These are phyloP conservation scores for Gallinago nigripennis DNA, from an alignment of 2,797 vertebrate genomes.

Conservation along the genomic window DNA sequence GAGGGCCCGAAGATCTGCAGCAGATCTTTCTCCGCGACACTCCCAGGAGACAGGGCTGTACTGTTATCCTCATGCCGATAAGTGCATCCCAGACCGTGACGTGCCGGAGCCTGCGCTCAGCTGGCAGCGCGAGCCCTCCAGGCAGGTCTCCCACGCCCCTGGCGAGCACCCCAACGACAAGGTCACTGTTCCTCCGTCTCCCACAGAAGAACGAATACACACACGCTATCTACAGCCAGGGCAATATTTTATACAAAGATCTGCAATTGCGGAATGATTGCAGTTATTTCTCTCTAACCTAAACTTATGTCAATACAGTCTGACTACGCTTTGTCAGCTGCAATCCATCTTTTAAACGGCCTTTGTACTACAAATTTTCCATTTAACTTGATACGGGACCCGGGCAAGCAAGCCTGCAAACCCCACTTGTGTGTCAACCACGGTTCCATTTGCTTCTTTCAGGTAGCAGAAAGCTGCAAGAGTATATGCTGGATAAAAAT, in stretches of 20 bases:
- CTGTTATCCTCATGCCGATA: slow-evolving; percentile 14
- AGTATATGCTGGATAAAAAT: not conserved
- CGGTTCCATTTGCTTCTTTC: not conserved
- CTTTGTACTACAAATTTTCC: slow-evolving; percentile 23
- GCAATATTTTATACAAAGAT: slow-evolving; percentile 61
- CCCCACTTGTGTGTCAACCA: not conserved
- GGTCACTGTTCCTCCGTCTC: slow-evolving; percentile 52
- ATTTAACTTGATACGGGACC: not conserved
- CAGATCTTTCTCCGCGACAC: not conserved
- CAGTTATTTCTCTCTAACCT: slow-evolving; percentile 56
- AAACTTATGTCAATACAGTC: slow-evolving; percentile 64
- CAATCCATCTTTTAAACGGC: slow-evolving; percentile 57
- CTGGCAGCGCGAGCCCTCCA: slow-evolving; percentile 23
- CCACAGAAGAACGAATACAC: slow-evolving; percentile 36
- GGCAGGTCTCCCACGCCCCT: slow-evolving; percentile 63
- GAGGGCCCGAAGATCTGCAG: not conserved
- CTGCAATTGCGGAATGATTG: slow-evolving; percentile 32
- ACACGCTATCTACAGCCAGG: slow-evolving; percentile 26
- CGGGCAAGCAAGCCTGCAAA: not conserved
- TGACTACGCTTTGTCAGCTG: slow-evolving; percentile 50
- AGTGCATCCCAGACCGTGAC: slow-evolving; percentile 34
- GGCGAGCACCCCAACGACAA: slow-evolving; percentile 28
- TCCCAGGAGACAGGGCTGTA: slow-evolving; percentile 12
- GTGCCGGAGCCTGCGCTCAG: not conserved
- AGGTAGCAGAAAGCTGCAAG: not conserved